A percentile compares a stretch with the other conserved stretches of the same genome.
phyloP scores from a whole-genome alignment of 2,113 vertebrate species.

The Natator depressus region DNA sequence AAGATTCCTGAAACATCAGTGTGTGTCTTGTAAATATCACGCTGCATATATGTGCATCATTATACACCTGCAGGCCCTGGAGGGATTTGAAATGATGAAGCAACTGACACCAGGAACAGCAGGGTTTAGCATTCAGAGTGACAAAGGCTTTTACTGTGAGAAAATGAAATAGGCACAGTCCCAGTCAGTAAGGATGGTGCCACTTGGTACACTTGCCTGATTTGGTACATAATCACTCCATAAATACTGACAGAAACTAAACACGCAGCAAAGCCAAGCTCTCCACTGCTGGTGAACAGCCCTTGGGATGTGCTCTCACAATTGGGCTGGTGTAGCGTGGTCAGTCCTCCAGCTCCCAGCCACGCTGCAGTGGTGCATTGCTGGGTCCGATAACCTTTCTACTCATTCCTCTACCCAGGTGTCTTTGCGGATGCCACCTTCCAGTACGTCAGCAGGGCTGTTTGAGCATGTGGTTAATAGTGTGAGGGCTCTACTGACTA shows the following conservation, averaged over 20 bases:
- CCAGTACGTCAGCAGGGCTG: not conserved
- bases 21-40: not conserved
- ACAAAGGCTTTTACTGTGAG: not conserved
- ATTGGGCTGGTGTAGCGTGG: fast-evolving
- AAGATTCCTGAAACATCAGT: not conserved
- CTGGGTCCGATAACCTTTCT: not conserved
- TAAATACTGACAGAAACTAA: not conserved
- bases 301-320: not conserved
- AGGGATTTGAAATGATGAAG: not conserved
- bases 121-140: not conserved
- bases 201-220: not conserved
- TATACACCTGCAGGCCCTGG: not conserved
- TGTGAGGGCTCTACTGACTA: not conserved
- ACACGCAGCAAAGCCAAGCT: not conserved
- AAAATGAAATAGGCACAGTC: not conserved
- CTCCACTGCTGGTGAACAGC: not conserved
- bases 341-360: not conserved
- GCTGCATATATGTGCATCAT: not conserved
- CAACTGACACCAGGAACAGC: not conserved
- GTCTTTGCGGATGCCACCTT: not conserved
- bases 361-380: not conserved
- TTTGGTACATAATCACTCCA: not conserved
- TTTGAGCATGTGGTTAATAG: not conserved
- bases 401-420: fast-evolving
- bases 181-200: not conserved